These are phyloP conservation scores for Myiothlypis coronata DNA, from an alignment of 2,797 vertebrate species.

Conservation along the genomic window DNA sequence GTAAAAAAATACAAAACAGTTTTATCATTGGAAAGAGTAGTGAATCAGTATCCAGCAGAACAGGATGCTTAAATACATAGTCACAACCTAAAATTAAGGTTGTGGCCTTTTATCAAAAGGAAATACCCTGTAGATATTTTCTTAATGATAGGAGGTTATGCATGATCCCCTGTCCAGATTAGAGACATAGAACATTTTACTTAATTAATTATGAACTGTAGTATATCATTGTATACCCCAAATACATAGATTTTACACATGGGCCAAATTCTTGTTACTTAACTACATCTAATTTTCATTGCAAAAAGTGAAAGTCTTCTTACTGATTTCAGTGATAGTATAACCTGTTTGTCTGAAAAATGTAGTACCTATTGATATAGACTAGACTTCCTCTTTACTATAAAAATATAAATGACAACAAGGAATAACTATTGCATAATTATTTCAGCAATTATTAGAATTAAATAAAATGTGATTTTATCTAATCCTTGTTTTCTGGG, in stretches of 20 bases:
- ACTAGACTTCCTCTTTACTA: neutral
- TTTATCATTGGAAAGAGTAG: neutral
- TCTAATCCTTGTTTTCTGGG: neutral
- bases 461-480: neutral
- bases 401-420: neutral
- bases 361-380: neutral
- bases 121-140: neutral
- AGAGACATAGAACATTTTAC: neutral
- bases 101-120: neutral
- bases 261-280: neutral
- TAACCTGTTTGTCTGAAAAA: neutral
- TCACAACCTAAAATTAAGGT: neutral
- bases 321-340: neutral
- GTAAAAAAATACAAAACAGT: neutral
- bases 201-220: neutral
- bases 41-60: neutral
- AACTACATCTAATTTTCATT: neutral
- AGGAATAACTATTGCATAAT: neutral
- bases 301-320: neutral
- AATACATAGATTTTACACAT: neutral
- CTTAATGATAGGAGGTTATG: neutral
- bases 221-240: neutral
- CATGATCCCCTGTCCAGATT: neutral
- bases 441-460: neutral
- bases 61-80: neutral